Conservation (phyloP, 2,888 invertebrate genomes). For the Polymixis flavicincta region DNA sequence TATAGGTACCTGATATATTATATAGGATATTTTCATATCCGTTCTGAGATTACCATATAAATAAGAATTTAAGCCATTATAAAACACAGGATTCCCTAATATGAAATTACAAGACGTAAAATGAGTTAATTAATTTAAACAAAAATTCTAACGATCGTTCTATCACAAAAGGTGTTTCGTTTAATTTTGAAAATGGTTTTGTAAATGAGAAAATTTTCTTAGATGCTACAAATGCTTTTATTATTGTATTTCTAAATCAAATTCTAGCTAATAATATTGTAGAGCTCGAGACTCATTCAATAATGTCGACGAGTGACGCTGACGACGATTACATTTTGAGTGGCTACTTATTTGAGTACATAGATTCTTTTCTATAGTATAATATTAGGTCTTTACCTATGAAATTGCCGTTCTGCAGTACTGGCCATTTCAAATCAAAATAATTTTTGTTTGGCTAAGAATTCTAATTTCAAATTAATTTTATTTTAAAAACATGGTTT, state of each 20-base stretch:
- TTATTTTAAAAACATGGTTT: no score
- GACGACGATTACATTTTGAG: background rate
- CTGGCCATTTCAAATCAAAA: no score
- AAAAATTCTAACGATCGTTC: slow-evolving; percentile 4
- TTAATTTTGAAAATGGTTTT: slow-evolving; percentile 26
- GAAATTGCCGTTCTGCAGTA: no score
- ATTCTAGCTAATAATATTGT: slow-evolving; percentile 17
- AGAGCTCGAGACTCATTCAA: slow-evolving; percentile 8
- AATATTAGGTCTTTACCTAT: no score
- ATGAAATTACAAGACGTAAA: slow-evolving; percentile 29
- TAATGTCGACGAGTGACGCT: background rate
- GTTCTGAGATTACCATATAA: slow-evolving; percentile 49
- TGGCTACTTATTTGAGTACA: background rate
- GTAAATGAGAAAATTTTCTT: slow-evolving; percentile 4
- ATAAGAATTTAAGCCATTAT: slow-evolving; percentile 35
- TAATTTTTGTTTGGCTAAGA: no score
- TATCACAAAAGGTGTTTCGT: background rate
- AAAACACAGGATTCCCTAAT: slow-evolving; percentile 29
- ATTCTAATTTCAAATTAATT: no score
- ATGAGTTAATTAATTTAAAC: slow-evolving; percentile 25
- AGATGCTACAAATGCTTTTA: slow-evolving; percentile 14
- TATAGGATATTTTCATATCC: slow-evolving; percentile 7
- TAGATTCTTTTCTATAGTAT: background rate
- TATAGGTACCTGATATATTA: background rate
- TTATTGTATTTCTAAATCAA: slow-evolving; percentile 30